Base-by-base conservation (phyloP, 2,888 invertebrate species). In the Diachrysia chrysitis region DNA sequence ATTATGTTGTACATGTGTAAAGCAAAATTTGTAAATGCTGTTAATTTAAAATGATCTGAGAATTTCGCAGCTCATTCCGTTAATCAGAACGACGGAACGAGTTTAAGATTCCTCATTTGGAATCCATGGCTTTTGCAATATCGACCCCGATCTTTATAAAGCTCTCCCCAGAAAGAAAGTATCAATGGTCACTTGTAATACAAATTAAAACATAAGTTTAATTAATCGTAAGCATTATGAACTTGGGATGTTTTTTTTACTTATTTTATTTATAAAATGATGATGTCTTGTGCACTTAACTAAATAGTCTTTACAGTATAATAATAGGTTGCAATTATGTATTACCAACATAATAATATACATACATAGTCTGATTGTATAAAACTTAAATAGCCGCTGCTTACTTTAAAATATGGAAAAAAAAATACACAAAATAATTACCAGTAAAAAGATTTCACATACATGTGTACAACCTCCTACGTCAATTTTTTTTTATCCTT, bases 91-190 rank as follows among this genome's bases (percentile, higher is more conserved):
- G 12, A 21, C 10, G 21, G 21, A 51, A 51, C 48, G 12, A 2
- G 48, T 51, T 21, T 51, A 7, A 51, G 19, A 51, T 19, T 51
- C 19, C 12, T 21, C 48, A 21, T 51, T 51, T 51, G 48, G 19
- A 21, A 51, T 21, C 21, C 48, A 19, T 51, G 10, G 21, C 10
- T 51, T 17, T 51, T 19, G 19, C 19, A 51, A 19, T 51, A 51
- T 51, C 48, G 48, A 51, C 21, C 48, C 19, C 48, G 48, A 51
- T 19, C 48, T 51, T 51, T 21, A 51, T n/a, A n/a, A n/a, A n/a
- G n/a, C 9, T 19, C 9, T 51, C 12, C 19, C 21, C 19, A 9
- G 21, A 19, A 51, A 51, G 19, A 51, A 51, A 51, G 48, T 51
- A 51, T 21, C 19, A 51, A 51, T 51, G 48, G 19, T 2, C 19